phyloP scores from a whole-genome alignment of 2,113 vertebrate genomes.

The Scopus umbretta region DNA sequence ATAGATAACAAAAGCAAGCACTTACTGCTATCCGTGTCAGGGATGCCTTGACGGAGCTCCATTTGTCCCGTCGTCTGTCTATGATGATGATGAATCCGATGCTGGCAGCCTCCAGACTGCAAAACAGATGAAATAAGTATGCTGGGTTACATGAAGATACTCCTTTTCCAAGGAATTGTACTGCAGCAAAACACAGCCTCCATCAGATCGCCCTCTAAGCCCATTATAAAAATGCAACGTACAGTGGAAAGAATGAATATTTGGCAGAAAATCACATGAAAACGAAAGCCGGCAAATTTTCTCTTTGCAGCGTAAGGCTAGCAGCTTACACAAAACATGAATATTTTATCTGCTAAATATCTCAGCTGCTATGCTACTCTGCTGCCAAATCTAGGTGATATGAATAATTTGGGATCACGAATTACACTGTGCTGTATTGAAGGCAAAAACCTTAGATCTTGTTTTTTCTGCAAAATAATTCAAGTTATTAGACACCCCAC shows the following conservation, averaged over 20 bases:
- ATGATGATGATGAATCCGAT: conserved; percentile 94
- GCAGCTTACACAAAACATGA: conserved; percentile 1
- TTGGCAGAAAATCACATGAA: background rate
- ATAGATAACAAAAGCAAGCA: conserved; percentile 22
- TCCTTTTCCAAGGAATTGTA: background rate
- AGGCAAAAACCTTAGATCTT: background rate
- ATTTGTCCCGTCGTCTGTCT: conserved; percentile 93
- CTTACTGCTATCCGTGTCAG: conserved; percentile 90
- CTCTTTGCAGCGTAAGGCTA: background rate
- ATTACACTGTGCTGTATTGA: background rate
- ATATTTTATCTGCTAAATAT: background rate
- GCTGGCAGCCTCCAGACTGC: conserved; percentile 90
- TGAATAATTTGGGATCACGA: background rate
- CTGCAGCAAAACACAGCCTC: background rate
- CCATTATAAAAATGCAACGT: background rate
- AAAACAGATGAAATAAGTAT: conserved; percentile 30
- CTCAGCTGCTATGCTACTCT: background rate
- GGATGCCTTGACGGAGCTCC: conserved; percentile 91
- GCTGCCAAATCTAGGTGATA: background rate
- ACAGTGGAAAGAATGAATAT: background rate
- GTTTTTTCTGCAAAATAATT: background rate
- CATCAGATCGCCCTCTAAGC: background rate
- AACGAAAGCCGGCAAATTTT: background rate
- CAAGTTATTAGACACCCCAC: background rate
- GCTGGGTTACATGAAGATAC: background rate